A percentile compares a stretch with the other conserved stretches of the same genome.
phyloP scores from a whole-genome alignment of 2,888 invertebrate species.

The Diadromus collaris region DNA sequence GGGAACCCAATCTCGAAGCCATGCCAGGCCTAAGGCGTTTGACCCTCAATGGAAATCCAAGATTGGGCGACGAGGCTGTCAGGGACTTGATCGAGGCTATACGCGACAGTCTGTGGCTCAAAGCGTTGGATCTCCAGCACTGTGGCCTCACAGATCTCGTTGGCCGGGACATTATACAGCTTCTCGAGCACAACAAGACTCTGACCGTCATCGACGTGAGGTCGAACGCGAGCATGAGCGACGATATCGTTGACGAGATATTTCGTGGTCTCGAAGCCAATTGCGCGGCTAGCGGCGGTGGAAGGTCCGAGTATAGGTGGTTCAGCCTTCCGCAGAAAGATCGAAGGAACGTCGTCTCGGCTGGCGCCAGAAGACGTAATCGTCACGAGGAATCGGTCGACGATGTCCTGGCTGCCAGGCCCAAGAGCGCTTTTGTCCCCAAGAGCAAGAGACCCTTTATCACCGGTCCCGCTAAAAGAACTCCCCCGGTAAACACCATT shows the following conservation, averaged over 20 bases:
- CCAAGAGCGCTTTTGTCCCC: constrained; percentile 65
- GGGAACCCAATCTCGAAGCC: constrained; percentile 86
- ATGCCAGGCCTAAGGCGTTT: constrained; percentile 88
- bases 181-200: constrained; percentile 84
- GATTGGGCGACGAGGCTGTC: constrained; percentile 85
- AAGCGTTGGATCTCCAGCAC: constrained; percentile 88
- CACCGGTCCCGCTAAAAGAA: constrained; percentile 54
- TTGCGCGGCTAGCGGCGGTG: constrained; percentile 55
- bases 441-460: constrained; percentile 64
- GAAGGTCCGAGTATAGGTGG: constrained; percentile 73
- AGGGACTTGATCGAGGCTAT: constrained; percentile 85
- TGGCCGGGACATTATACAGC: constrained; percentile 82
- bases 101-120: constrained; percentile 90
- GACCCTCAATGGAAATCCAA: constrained; percentile 86
- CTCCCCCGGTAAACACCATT: constrained; percentile 30
- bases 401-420: constrained; percentile 50
- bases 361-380: constrained; percentile 51
- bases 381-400: constrained; percentile 46
- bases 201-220: constrained; percentile 87
- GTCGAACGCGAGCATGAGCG: constrained; percentile 82
- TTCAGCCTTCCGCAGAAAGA: constrained; percentile 67
- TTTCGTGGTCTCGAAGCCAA: constrained; percentile 68
- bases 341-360: constrained; percentile 66
- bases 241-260: constrained; percentile 81
- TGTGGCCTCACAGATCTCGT: constrained; percentile 87